Evolutionary conservation across 2,797 vertebrate genomes (phyloP), one percentile per base, ranked within the genome.

Genomic region (Myotis vivesi): DNA sequence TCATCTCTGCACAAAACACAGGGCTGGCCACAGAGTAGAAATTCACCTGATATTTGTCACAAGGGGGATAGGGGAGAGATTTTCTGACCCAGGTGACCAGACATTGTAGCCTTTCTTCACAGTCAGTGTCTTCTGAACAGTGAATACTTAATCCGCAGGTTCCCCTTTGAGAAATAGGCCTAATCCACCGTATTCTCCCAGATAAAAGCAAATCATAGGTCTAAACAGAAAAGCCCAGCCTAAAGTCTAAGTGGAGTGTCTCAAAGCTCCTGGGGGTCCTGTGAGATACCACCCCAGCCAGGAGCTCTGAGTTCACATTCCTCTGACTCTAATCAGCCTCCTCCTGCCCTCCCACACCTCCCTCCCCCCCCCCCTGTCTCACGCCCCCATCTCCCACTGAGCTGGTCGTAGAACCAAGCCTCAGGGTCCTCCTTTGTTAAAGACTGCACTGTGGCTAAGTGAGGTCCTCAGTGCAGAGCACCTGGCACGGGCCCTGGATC

Each of bases 331-430:
- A 28, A 75, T 51, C 20, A 8, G 5, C 20, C 41, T 44, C 41
- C 55, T 1, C 41, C 41, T 8, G 7, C 7, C 0, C 41, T 7
- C 41, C 6, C 6, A 1, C 4, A 5, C 55, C n/a, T n/a, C 3
- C 55, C 41, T 0, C 41, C 41, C 41, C 41, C 2, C 0, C 41
- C 41, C 41, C 8, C 8, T n/a, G n/a, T n/a, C n/a, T n/a, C n/a
- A 0, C 5, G 4, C 25, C 10, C 41, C 41, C 25, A 28, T 1
- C 10, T 62, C 36, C 22, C 23, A 33, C 23, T 94, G 55, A 62
- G 11, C 2, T 9, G 30, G 8, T 22, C 71, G 33, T 20, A 46
- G 22, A 3, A 57, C 62, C 10, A 41, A 64, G 55, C 25, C 36
- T 53, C 17, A 7, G 38, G 11, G 20, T 25, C n/a, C 36, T 44